A percentile compares a stretch with the other conserved stretches of the same genome.
phyloP scores from a whole-genome alignment of 2,797 vertebrate genomes.

The Mormyrops attenuatus region DNA sequence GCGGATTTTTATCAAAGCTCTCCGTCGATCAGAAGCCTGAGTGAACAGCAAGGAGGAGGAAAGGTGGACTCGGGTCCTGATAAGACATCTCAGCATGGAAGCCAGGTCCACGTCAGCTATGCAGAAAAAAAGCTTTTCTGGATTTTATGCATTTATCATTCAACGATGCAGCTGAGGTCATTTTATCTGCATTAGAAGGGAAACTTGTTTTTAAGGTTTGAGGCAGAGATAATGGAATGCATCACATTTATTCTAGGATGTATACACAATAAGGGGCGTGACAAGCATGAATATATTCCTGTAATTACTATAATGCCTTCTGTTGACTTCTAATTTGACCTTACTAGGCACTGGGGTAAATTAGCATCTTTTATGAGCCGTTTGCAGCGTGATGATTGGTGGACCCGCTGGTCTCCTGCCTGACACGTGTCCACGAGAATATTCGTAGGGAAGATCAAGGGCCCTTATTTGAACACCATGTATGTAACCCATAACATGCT shows the following conservation, averaged over 20 bases:
- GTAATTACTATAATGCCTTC: conserved; percentile 1
- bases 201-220: neutral
- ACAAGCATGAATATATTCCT: neutral
- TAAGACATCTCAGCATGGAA: conserved; percentile 11
- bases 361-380: neutral
- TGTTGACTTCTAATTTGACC: neutral
- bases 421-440: neutral
- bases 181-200: neutral
- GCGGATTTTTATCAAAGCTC: conserved; percentile 57
- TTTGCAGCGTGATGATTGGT: neutral
- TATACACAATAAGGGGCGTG: neutral
- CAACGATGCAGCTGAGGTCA: neutral
- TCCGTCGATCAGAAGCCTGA: conserved; percentile 50
- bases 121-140: conserved; percentile 22
- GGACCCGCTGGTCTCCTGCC: neutral
- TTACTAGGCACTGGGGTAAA: neutral
- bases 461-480: neutral
- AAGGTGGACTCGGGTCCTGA: conserved; percentile 38
- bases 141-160: neutral
- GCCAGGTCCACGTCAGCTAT: neutral
- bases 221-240: neutral
- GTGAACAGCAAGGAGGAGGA: conserved; percentile 41
- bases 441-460: neutral
- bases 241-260: neutral
- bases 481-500: neutral